Conservation (phyloP, 1,140 invertebrate genomes). For the Eulimnadia texana region DNA sequence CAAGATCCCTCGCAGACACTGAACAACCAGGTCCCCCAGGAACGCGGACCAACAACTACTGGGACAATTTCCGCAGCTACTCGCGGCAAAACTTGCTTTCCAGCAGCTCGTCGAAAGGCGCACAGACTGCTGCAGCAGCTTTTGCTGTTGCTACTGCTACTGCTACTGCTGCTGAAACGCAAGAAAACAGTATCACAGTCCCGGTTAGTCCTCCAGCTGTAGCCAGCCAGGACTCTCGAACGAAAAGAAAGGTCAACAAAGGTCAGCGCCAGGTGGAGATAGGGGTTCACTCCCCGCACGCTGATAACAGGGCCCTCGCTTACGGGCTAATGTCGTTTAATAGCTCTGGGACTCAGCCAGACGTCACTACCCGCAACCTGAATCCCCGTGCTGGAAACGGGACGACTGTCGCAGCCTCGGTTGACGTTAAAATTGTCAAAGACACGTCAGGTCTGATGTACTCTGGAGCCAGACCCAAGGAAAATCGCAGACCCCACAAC, state of each 20-base stretch:
- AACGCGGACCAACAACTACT: constrained; percentile 75
- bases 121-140: not conserved
- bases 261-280: constrained; percentile 14
- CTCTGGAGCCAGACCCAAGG: constrained; percentile 5
- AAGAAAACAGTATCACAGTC: not conserved
- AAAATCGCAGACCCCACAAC: not conserved
- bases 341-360: not conserved
- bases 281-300: constrained; percentile 11
- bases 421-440: constrained; percentile 1
- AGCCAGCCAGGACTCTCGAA: not conserved
- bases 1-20: constrained; percentile 27
- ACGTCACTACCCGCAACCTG: constrained; percentile 4
- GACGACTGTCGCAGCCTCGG: not conserved
- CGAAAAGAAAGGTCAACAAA: constrained; percentile 16
- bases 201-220: not conserved
- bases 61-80: constrained; percentile 76
- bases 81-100: constrained; percentile 70
- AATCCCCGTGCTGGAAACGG: not conserved
- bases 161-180: not conserved
- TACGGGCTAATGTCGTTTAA: not conserved
- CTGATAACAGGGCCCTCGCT: constrained; percentile 12
- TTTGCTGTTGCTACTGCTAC: no score
- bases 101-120: constrained; percentile 28
- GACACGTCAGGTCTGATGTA: constrained; percentile 2
- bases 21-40: constrained; percentile 77